Base-by-base conservation (phyloP, 2,797 vertebrate genomes). In the Myotis pilosus region DNA sequence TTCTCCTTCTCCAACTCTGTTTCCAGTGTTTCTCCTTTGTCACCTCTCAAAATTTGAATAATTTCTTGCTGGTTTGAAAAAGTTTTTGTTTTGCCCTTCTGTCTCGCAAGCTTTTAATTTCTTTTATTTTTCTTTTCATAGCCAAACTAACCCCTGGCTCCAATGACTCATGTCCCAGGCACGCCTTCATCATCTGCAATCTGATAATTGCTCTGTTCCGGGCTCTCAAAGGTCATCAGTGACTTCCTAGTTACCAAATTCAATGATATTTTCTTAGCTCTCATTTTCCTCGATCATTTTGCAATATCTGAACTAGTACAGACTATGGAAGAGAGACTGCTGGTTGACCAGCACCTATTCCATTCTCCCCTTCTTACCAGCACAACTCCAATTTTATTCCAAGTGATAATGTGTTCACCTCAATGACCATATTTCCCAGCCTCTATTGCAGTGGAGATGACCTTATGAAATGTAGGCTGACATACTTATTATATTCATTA, bases 221-320 rank as follows among this genome's bases (percentile, higher is more conserved):
- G 23, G 53, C 47, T 87, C 33, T 60, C 80, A 36, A 80, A 95
- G 81, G 85, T 89, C 84, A 87, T 87, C 84, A 75, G 94, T 87
- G 17, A 81, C 84, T 78, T 94, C 60, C 85, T 38, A 57, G 25
- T 68, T 78, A n/a, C n/a, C 60, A 93, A 68, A 64, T 60, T 62
- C 36, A 75, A 25, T 64, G 2, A 76, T 92, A 71, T 94, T 84
- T 94, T 38, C 60, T 91, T 20, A 72, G 28, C 15, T 30, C 5
- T 92, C 49, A 55, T 91, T 62, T 87, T 76, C 36, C 57, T 74
- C 62, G 33, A 76, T 84, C 44, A 66, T 28, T 84, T 57, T 74
- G 60, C 20, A 79, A 15, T 81, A 90, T 76, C 8, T 44, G 13
- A 94, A 51, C 44, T 89, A 71, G 72, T n/a, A 60, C 5, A 55